Base-by-base conservation (phyloP, 1,140 invertebrate genomes). In the Drosophila subpulchrella region DNA sequence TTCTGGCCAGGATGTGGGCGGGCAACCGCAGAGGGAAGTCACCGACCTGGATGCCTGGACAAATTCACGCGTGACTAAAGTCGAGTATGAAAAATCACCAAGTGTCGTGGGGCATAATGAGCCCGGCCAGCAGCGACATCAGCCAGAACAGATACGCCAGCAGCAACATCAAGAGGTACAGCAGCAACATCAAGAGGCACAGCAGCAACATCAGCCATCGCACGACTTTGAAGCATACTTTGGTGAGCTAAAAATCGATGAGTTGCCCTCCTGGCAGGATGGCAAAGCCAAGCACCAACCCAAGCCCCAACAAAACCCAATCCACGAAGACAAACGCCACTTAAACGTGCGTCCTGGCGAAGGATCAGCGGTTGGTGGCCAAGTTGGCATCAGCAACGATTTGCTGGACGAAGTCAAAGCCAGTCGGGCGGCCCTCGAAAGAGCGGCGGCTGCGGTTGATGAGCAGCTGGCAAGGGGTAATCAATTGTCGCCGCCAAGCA, bases 41-140 rank as follows among this genome's bases (percentile, higher is more conserved):
- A 61, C 24, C 61, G 47, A 67, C 51, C 51, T 71, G 63, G 54
- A 67, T 63, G 76, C 34, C 30, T 86, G 84, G 83, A 82, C 80
- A 84, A 89, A 81, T 78, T 89, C 77, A 89, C 84, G 84, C 84
- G 84, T 89, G 84, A 78, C 76, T 75, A 89, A 81, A 89, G 85
- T 71, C 73, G 84, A 89, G 84, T 82, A 89, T 84, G 84, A 89
- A 89, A 89, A 84, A 89, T 89, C 77, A 78, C 81, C 84, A 81
- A 84, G 59, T 84, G 65, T 84, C 46, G 80, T 68, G 51, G 58
- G 68, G 46, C 71, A 83, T 89, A 89, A 89, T 89, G 80, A 89
- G 80, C 53, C 58, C 24, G 42, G 20, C 50, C 72, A 75, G 44
- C 46, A 46, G n/a, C 76, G 13, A 27, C 58, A 66, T 15, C 71